These are phyloP conservation scores for Megastigmus dorsalis DNA, from an alignment of 2,888 invertebrate species.

Conservation along the genomic window DNA sequence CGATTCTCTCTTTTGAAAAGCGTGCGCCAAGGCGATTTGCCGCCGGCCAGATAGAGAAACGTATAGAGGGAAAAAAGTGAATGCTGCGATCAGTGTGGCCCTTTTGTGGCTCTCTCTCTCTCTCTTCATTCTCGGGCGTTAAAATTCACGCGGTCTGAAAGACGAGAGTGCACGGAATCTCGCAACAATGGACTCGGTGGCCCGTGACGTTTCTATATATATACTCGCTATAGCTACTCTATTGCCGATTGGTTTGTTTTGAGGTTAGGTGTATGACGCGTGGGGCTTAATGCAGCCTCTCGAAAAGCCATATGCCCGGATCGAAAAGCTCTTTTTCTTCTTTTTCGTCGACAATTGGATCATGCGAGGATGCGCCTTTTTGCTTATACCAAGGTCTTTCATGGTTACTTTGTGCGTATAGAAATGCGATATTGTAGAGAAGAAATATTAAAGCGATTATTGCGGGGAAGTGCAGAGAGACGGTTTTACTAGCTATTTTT, in stretches of 20 bases:
- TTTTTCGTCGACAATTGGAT: neutral
- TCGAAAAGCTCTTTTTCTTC: neutral
- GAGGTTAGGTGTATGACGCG: conserved; percentile 46
- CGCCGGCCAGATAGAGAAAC: too few species aligned
- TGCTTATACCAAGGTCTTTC: too few species aligned
- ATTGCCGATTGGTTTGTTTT: conserved; percentile 22
- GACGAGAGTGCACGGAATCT: conserved; percentile 39
- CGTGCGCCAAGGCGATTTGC: neutral
- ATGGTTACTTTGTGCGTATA: too few species aligned
- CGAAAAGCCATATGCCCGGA: neutral
- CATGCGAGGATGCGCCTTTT: neutral
- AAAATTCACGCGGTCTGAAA: conserved; percentile 45
- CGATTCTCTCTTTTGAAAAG: neutral
- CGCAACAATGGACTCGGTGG: conserved; percentile 66
- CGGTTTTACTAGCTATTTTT: too few species aligned
- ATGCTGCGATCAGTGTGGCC: too few species aligned
- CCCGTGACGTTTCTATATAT: conserved; percentile 60
- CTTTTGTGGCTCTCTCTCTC: neutral
- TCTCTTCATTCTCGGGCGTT: neutral
- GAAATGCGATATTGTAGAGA: too few species aligned
- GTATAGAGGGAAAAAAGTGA: too few species aligned
- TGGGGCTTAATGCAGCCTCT: conserved; percentile 10
- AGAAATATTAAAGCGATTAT: too few species aligned
- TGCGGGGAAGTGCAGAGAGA: too few species aligned
- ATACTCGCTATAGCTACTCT: neutral